Base-by-base conservation (phyloP, 2,888 invertebrate genomes). In the Meiosimyza decipiens region DNA sequence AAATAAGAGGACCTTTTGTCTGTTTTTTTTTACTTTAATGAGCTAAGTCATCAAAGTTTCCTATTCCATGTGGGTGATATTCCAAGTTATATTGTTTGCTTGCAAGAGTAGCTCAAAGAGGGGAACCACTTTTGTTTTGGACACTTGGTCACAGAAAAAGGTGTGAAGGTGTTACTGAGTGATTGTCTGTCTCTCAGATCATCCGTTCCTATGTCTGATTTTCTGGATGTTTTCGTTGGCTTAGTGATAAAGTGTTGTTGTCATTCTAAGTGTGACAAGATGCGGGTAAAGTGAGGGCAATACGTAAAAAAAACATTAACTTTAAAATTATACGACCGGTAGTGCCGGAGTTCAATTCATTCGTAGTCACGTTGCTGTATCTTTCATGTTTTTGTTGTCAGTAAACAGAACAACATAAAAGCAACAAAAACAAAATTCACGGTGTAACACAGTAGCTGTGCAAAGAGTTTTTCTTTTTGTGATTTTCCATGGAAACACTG, bases 371-470 rank as follows among this genome's bases (percentile, higher is more conserved):
- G 63, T 16, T 16, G 63, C 57, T n/a, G 12, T 63, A 47, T 18
- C 40, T 16, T 33, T 22, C 33, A n/a, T 63, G 47, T 47, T 33
- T 18, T 63, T 47, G 40, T 47, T 63, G 40, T n/a, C n/a, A 15
- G 40, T 1, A 18, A n/a, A n/a, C n/a, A n/a, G n/a, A n/a, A n/a
- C n/a, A n/a, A n/a, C n/a, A n/a, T n/a, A n/a, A n/a, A 6, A 40
- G 9, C 40, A 40, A 40, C 6, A 54, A 40, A 6, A 40, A 40
- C 40, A 40, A 40, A 40, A 54, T 54, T 62, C 33, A 62, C 47
- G 2, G 67, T 67, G 67, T 67, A 67, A 57, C 57, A 57, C 67
- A 67, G 67, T 47, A 67, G 67, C 67, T 54, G n/a, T 54, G 66
- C 52, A 12, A 67, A 67, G 67, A 13, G 67, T 57, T 57, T 40